Base-by-base conservation (phyloP, 2,113 vertebrate species). In the Laterallus jamaicensis region DNA sequence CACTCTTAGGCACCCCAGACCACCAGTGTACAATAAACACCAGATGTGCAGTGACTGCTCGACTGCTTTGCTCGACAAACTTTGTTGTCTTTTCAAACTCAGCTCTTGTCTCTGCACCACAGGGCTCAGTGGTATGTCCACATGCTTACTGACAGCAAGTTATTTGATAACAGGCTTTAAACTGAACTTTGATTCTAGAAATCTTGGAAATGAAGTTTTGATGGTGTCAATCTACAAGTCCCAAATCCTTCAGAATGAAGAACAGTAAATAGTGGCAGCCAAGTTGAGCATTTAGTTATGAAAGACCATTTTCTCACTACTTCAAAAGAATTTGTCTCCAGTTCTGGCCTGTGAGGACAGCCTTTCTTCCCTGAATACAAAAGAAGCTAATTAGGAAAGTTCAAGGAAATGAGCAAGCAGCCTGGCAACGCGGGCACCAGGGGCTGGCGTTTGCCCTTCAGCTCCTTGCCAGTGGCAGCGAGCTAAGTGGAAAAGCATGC, bases 401-500 rank as follows among this genome's bases (percentile, higher is more conserved):
- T 82, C 37, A 96, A 47, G 63, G 55, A 88, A 96, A 62, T 26
- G 47, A 93, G 32, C 29, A 82, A 67, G 40, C 63, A 56, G 68
- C 37, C n/a, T 55, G 75, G 62, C 55, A 80, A 87, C 4, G 0
- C 1, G 9, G 81, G 47, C 31, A 86, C 73, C 35, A 3, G 2
- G 40, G 67, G 24, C 20, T 22, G 54, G 62, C 3, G 1, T 58
- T n/a, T 84, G 68, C 39, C 58, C 40, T 54, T 82, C 40, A 52
- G 66, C 28, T 76, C 88, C 64, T 73, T 82, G 74, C 35, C 0
- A 0, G 60, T 49, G 60, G 80, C 80, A 79, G 73, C 40, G 55
- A 47, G 44, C 82, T 91, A 82, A 97, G 75, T 79, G 83, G 70
- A 75, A 90, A 86, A 84, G 49, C 16, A 75, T 49, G 75, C 28